Conservation (phyloP, 2,888 invertebrate species). For the Osedax frankpressi region DNA sequence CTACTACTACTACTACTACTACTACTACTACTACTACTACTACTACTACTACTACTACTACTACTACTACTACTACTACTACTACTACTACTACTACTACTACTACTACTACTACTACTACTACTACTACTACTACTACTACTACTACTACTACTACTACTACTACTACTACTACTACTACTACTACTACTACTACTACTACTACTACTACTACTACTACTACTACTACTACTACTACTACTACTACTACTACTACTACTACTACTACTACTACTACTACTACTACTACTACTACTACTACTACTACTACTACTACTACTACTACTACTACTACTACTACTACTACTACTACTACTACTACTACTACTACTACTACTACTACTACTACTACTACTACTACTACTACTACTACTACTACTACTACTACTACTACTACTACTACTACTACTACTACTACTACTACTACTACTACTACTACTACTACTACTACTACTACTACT, state of each 20-base stretch:
- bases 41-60: slow-evolving; percentile 8
- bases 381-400: slow-evolving; percentile 1
- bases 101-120: slow-evolving; percentile 6
- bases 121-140: slow-evolving; percentile 10
- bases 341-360: slow-evolving; percentile 1
- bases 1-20: neutral
- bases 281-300: slow-evolving; percentile 12
- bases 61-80: slow-evolving; percentile 12
- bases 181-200: slow-evolving; percentile 12
- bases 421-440: neutral
- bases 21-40: neutral
- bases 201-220: neutral
- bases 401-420: neutral
- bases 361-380: slow-evolving; percentile 1
- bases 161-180: slow-evolving; percentile 12
- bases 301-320: slow-evolving; percentile 1
- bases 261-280: slow-evolving; percentile 12
- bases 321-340: neutral
- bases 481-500: neutral
- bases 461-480: slow-evolving; percentile 1
- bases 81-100: slow-evolving; percentile 12
- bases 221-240: slow-evolving; percentile 7
- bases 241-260: slow-evolving; percentile 3
- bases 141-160: slow-evolving; percentile 6
- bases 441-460: neutral